Base-by-base conservation (phyloP, 2,888 invertebrate species). In the Drosophila paranaensis region DNA sequence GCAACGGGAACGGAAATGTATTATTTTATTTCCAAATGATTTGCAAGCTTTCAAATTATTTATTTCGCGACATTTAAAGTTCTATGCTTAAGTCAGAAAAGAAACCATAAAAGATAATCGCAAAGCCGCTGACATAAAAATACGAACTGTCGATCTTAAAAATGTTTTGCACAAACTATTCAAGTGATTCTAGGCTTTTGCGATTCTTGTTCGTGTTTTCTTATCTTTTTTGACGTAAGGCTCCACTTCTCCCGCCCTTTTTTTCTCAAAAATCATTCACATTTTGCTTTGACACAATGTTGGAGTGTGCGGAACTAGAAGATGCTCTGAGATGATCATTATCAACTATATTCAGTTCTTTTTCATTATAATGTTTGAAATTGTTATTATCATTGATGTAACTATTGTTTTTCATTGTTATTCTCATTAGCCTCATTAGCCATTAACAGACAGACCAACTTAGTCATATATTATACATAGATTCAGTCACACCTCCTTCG, bases 261-360 rank as follows among this genome's bases (percentile, higher is more conserved):
- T 20, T 42, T 20, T 9, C 9, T 11, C n/a, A 6, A 53, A 60
- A 70, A 68, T 30, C 27, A 72, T 75, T 85, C 56, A 56, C 62
- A 81, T 30, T 58, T 63, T 65, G 68, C 54, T 71, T 78, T 83
- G 60, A 84, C 60, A 30, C 67, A n/a, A n/a, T n/a, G 11, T 20
- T n/a, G 10, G 37, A 57, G 20, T 43, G 9, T 35, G 20, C 14
- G 3, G 2, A 10, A 39, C 37, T 39, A n/a, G 0, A 2, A 27
- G 10, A 35, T 33, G 16, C 16, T 16, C 33, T 16, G 11, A 11
- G n/a, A n/a, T 48, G 10, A 10, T 10, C n/a, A 33, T 30, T 10
- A n/a, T n/a, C 10, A n/a, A 10, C n/a, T 1, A 48, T 6, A 48
- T 16, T 33, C 33, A 48, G 30, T 4, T 30, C 5, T 10, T 30